Evolutionary conservation across 2,888 invertebrate species (phyloP).

Genomic region (Epirrhoe tristata): DNA sequence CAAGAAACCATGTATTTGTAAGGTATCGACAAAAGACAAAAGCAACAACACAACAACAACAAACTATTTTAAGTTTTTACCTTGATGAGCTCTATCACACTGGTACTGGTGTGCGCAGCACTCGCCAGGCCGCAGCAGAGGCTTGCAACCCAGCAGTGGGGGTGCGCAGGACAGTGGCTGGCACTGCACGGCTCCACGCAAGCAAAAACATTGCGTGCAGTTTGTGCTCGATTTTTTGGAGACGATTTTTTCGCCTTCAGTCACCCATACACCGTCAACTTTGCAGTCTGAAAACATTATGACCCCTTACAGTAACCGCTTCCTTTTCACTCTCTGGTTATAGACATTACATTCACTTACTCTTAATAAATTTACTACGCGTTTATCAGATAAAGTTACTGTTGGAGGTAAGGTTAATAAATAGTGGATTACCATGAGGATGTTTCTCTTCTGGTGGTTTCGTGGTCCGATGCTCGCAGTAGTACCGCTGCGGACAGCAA

Average conservation of each 20-base stretch:
- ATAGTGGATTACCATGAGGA: constrained; percentile 51
- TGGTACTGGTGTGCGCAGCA: constrained; percentile 95
- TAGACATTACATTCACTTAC: too few species aligned
- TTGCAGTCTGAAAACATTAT: constrained; percentile 85
- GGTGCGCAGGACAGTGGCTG: constrained; percentile 91
- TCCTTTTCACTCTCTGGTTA: too few species aligned
- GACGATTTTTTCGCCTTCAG: constrained; percentile 89
- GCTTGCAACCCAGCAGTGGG: constrained; percentile 90
- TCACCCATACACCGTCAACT: constrained; percentile 85
- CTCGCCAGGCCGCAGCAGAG: constrained; percentile 90
- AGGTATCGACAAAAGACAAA: too few species aligned
- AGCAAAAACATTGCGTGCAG: constrained; percentile 93
- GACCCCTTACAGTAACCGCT: too few species aligned
- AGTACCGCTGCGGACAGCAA: constrained; percentile 94
- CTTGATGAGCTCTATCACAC: constrained; percentile 82
- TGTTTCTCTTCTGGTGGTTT: constrained; percentile 51
- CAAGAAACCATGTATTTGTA: not conserved
- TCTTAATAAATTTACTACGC: too few species aligned
- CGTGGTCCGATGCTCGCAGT: constrained; percentile 75
- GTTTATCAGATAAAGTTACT: not conserved
- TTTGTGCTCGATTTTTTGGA: constrained; percentile 81
- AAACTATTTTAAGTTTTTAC: constrained; percentile 22
- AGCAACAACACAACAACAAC: too few species aligned
- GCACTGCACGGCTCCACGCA: constrained; percentile 90
- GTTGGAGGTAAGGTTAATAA: not conserved